These are phyloP conservation scores for Platyrinchus mystaceus DNA, from an alignment of 2,797 vertebrate species.

Conservation along the genomic window DNA sequence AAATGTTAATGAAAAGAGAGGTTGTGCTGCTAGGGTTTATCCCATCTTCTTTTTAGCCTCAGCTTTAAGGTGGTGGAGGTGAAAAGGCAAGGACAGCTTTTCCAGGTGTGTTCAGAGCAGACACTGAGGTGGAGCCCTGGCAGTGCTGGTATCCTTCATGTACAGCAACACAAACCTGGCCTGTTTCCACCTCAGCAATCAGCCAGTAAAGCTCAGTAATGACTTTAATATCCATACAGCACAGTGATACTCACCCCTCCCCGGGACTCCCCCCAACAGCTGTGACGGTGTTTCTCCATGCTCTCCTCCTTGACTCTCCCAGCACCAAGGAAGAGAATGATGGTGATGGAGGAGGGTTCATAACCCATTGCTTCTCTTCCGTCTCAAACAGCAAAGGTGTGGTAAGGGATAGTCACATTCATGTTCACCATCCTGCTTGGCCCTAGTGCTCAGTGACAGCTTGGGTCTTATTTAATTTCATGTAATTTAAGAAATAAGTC, in stretches of 20 bases:
- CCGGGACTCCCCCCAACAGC: not conserved
- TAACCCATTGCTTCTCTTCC: fast-evolving
- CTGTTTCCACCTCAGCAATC: not conserved
- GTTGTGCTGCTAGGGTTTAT: conserved; percentile 6
- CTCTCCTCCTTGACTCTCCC: fast-evolving
- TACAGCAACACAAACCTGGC: not conserved
- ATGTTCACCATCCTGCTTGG: not conserved
- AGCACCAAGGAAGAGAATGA: fast-evolving
- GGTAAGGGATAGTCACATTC: fast-evolving
- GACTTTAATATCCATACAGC: not conserved
- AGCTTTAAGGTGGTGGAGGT: not conserved
- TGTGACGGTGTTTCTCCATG: fast-evolving
- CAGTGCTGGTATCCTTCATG: fast-evolving
- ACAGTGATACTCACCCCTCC: not conserved
- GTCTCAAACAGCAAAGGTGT: not conserved
- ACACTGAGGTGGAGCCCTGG: not conserved
- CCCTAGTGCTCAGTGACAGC: not conserved
- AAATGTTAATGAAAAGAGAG: conserved; percentile 67
- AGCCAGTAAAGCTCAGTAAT: not conserved
- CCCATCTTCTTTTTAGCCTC: not conserved
- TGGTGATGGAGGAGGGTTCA: fast-evolving
- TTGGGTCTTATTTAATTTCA: not conserved
- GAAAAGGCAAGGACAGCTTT: not conserved
- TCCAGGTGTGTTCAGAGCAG: not conserved
- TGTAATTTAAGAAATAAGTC: not conserved